phyloP scores from a whole-genome alignment of 2,888 invertebrate genomes.

The Drosophila anceps region DNA sequence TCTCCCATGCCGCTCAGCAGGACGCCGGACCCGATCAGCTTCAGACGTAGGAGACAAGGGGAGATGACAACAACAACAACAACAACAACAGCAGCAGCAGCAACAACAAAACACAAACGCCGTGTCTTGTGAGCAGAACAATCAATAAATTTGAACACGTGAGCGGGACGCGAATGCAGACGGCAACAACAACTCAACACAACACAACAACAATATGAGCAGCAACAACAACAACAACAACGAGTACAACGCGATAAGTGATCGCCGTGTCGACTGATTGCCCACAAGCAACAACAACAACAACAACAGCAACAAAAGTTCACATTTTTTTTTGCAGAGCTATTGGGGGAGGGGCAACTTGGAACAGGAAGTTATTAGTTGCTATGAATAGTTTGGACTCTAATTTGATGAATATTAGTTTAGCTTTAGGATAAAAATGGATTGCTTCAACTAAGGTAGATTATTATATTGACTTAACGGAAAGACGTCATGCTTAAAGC shows the following conservation, averaged over 20 bases:
- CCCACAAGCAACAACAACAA: slow-evolving; percentile 56
- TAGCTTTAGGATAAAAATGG: neutral
- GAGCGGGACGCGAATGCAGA: slow-evolving; percentile 80
- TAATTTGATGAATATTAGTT: slow-evolving; percentile 9
- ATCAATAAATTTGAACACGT: slow-evolving; percentile 86
- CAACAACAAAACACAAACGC: slow-evolving; percentile 60
- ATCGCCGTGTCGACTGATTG: slow-evolving; percentile 78
- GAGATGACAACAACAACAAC: slow-evolving; percentile 11
- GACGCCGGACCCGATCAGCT: slow-evolving; percentile 74
- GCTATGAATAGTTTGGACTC: slow-evolving; percentile 9
- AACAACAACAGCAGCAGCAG: too few species aligned
- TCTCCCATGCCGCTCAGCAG: slow-evolving; percentile 85
- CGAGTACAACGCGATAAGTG: slow-evolving; percentile 68
- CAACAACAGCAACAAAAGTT: slow-evolving; percentile 32
- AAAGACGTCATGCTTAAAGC: too few species aligned
- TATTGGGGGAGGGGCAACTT: neutral
- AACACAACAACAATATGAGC: slow-evolving; percentile 16
- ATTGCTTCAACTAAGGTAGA: neutral
- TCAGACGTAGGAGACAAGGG: slow-evolving; percentile 10
- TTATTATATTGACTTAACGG: too few species aligned
- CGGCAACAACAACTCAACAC: slow-evolving; percentile 39
- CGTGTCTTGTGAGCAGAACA: slow-evolving; percentile 81
- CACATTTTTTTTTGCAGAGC: slow-evolving; percentile 17
- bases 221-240: slow-evolving; percentile 49
- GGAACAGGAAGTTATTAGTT: slow-evolving; percentile 38